Conservation (phyloP, 2,113 vertebrate genomes). For the Zeus faber region DNA sequence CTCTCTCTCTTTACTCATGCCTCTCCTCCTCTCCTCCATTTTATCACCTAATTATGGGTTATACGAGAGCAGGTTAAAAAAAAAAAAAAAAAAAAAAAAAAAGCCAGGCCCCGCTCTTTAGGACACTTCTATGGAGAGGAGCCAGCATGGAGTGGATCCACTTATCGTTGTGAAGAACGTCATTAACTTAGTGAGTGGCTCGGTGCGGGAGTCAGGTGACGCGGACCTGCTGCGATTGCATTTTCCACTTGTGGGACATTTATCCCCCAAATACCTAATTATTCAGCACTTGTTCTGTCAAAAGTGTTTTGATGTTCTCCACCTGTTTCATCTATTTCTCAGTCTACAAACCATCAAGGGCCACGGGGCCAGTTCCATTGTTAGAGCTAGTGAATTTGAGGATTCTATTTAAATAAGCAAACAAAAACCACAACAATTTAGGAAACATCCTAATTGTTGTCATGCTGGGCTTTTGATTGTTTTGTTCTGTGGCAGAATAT, state of each 20-base stretch:
- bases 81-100: too few relatives aligned
- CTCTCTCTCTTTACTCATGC: constrained; percentile 34
- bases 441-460: too few relatives aligned
- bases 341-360: neutral
- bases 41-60: constrained; percentile 39
- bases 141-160: constrained; percentile 17
- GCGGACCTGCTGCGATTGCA: neutral
- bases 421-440: too few relatives aligned
- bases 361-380: neutral
- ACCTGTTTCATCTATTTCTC: constrained; percentile 2
- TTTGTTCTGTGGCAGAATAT: constrained; percentile 5
- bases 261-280: neutral
- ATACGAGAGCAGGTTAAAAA: too few relatives aligned
- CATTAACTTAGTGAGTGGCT: constrained; percentile 12
- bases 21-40: constrained; percentile 47
- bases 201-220: constrained; percentile 7
- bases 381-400: neutral
- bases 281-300: neutral
- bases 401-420: neutral
- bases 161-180: constrained; percentile 29
- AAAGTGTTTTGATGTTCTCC: neutral
- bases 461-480: constrained; percentile 8
- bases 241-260: too few relatives aligned
- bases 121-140: constrained; percentile 11
- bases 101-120: constrained; percentile 31